These are phyloP conservation scores for Heterodera filipjevi DNA, from an alignment of 2,888 invertebrate genomes.

Conservation along the genomic window DNA sequence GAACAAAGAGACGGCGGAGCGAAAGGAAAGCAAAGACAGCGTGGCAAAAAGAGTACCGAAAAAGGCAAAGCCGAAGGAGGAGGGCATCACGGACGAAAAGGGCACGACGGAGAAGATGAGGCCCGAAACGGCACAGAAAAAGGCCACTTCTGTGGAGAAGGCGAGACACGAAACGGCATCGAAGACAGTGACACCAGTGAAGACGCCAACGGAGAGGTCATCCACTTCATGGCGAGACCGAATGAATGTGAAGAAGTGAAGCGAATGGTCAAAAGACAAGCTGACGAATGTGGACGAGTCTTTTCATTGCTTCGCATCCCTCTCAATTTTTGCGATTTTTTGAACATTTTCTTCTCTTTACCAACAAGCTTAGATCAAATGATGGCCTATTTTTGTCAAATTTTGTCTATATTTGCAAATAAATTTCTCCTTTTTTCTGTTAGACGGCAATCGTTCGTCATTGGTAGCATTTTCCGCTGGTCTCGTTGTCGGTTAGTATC, in stretches of 20 bases:
- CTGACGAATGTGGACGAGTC: neutral
- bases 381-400: too few relatives aligned
- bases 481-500: too few relatives aligned
- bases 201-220: neutral
- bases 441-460: too few relatives aligned
- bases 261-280: neutral
- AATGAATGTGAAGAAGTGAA: neutral
- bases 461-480: too few relatives aligned
- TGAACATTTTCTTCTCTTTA: too few relatives aligned
- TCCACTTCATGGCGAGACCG: constrained; percentile 1
- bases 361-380: too few relatives aligned
- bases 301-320: too few relatives aligned
- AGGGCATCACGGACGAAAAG: neutral
- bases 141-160: neutral
- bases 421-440: too few relatives aligned
- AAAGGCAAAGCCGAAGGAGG: neutral
- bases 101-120: neutral
- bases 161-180: neutral
- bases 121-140: neutral
- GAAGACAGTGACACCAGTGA: neutral
- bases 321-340: too few relatives aligned
- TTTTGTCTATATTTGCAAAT: neutral
- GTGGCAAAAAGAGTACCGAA: neutral
- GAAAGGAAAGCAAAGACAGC: neutral
- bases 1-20: neutral